Conservation (phyloP, 2,797 vertebrate species). For the Rhynchotus rufescens region DNA sequence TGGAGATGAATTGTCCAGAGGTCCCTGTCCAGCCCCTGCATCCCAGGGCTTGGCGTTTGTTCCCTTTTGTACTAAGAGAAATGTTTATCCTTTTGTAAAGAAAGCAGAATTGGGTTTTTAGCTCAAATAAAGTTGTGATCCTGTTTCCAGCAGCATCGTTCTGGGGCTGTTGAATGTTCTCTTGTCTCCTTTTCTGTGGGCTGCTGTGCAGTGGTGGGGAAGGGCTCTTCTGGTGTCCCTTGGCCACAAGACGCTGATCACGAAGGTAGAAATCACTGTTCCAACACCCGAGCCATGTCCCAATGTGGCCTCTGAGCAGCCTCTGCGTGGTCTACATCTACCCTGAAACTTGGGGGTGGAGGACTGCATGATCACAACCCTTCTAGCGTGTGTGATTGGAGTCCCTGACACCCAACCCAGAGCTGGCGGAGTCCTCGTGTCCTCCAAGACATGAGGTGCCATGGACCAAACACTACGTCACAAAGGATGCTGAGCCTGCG, state of each 20-base stretch:
- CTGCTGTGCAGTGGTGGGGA: not conserved
- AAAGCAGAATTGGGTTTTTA: constrained; percentile 46
- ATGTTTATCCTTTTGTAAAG: constrained; percentile 77
- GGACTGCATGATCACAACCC: no score
- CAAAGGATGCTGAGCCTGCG: no score
- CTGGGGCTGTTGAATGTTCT: not conserved
- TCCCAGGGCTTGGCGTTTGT: not conserved
- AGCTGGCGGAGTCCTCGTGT: no score
- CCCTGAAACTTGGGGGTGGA: no score
- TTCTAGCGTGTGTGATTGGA: no score
- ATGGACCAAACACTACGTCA: no score
- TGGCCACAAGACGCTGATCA: not conserved
- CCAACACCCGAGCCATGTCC: no score
- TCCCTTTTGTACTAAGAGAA: constrained; percentile 65
- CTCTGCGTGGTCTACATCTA: no score
- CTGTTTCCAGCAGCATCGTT: constrained; percentile 38
- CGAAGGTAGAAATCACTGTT: no score
- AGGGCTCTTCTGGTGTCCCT: not conserved
- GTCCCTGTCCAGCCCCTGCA: not conserved
- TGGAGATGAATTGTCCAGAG: not conserved
- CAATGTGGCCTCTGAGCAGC: no score
- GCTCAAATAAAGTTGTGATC: constrained; percentile 79
- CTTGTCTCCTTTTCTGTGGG: not conserved
- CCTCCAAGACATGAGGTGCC: no score
- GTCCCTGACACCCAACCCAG: no score